Percentiles rank a stretch among this genome's conserved stretches.
Evolutionary conservation across 2,113 vertebrate species (phyloP).

Genomic region (Erythrocercus mccallii): DNA sequence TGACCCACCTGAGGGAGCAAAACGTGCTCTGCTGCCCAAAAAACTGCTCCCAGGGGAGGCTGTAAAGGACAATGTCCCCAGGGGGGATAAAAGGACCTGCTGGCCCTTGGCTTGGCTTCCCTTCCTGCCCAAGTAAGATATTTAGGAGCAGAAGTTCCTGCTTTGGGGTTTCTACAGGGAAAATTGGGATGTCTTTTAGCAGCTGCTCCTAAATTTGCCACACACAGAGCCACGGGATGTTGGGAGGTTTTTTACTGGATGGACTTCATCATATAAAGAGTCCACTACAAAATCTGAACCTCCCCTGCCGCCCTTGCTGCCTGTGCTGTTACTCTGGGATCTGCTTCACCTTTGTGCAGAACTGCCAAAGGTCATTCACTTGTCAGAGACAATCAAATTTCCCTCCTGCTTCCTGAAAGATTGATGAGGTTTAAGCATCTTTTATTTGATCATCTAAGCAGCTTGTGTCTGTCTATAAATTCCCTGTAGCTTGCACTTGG

Average conservation of each 20-base stretch:
- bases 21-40: neutral
- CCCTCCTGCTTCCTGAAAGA: neutral
- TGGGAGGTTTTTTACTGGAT: neutral
- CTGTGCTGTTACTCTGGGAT: neutral
- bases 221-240: rapidly evolving
- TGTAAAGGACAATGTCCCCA: neutral
- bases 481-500: neutral
- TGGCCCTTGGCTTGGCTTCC: neutral
- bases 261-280: neutral
- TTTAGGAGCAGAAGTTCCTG: neutral
- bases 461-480: neutral
- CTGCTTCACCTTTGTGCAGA: neutral
- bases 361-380: neutral
- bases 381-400: neutral
- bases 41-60: neutral
- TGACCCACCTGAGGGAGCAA: neutral
- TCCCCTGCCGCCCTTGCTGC: neutral
- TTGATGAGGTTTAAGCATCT: neutral
- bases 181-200: neutral
- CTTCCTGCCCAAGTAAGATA: neutral
- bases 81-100: neutral
- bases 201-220: neutral
- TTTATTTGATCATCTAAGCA: slow-evolving; percentile 5
- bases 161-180: neutral
- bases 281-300: neutral